A percentile compares a stretch with the other conserved stretches of the same genome.
Conservation (phyloP, 1,140 invertebrate genomes). For the Drosophila aff. region DNA sequence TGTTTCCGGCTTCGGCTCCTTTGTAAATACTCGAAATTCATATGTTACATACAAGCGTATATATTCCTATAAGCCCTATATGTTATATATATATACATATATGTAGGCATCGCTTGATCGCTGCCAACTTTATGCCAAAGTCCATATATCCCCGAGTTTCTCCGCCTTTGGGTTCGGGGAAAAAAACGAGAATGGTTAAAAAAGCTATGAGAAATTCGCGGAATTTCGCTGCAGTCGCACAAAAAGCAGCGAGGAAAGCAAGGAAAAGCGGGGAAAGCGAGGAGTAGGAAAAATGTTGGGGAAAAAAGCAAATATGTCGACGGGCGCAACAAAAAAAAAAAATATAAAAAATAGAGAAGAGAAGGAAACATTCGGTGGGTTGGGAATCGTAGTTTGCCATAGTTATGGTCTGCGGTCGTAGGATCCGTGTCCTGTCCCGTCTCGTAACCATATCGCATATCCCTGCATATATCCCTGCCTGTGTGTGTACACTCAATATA, state of each 20-base stretch:
- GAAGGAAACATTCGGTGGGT: conserved; percentile 36
- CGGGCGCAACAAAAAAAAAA: conserved; percentile 44
- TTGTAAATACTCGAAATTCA: conserved; percentile 36
- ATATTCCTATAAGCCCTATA: conserved; percentile 19
- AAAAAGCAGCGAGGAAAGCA: conserved; percentile 45
- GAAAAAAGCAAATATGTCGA: conserved; percentile 71
- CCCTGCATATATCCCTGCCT: not conserved
- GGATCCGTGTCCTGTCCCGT: conserved; percentile 23
- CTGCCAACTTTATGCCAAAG: conserved; percentile 54
- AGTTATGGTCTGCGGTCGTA: conserved; percentile 66
- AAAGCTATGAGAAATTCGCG: conserved; percentile 71
- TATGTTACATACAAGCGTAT: conserved; percentile 9
- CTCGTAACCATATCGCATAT: conserved; percentile 20
- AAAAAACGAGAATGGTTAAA: conserved; percentile 21
- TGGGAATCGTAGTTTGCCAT: conserved; percentile 34
- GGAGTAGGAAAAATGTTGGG: conserved; percentile 22
- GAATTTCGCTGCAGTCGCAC: conserved; percentile 80
- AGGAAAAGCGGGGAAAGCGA: not conserved
- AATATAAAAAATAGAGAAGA: conserved; percentile 5
- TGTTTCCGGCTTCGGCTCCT: conserved; percentile 1
- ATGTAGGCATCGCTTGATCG: conserved; percentile 39
- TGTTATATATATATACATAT: not conserved
- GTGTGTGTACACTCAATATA: conserved; percentile 75
- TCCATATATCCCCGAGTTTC: conserved; percentile 39
- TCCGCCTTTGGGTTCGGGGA: not conserved